A percentile compares a stretch with the other conserved stretches of the same genome.
These are phyloP conservation scores for Epistrophe eligans DNA, from an alignment of 2,888 invertebrate genomes.

Conservation along the genomic window DNA sequence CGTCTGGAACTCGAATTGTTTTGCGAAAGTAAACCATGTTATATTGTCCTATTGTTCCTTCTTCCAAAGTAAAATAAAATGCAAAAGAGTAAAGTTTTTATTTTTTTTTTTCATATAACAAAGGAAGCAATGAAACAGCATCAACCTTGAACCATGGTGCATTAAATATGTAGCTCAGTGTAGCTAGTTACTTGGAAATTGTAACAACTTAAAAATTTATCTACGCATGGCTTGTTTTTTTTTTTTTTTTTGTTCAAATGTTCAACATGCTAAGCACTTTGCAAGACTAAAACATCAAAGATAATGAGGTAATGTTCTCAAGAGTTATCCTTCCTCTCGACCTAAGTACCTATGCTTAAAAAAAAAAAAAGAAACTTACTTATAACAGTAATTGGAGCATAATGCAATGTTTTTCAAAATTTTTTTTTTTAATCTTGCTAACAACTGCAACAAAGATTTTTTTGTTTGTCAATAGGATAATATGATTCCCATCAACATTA, in stretches of 20 bases:
- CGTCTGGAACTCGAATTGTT: neutral
- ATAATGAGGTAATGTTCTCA: slow-evolving; percentile 9
- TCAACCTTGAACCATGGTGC: neutral
- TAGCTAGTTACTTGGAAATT: neutral
- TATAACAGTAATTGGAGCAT: slow-evolving; percentile 13
- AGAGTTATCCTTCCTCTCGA: slow-evolving; percentile 6
- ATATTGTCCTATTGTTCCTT: neutral
- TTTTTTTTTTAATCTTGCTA: neutral
- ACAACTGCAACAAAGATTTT: neutral
- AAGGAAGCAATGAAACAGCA: neutral
- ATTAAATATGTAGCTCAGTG: neutral
- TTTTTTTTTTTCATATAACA: neutral
- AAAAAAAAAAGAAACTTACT: neutral
- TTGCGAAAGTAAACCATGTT: neutral
- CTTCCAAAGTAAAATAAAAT: neutral
- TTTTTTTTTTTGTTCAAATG: neutral
- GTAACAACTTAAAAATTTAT: neutral
- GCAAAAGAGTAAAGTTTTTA: neutral
- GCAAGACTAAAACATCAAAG: neutral
- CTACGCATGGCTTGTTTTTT: neutral
- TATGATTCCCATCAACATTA: no score
- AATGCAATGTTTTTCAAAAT: neutral
- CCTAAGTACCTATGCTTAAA: neutral
- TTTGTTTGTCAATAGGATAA: neutral
- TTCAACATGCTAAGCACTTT: neutral